phyloP scores from a whole-genome alignment of 2,888 invertebrate genomes.

The Drosophila nr. perissopoda region DNA sequence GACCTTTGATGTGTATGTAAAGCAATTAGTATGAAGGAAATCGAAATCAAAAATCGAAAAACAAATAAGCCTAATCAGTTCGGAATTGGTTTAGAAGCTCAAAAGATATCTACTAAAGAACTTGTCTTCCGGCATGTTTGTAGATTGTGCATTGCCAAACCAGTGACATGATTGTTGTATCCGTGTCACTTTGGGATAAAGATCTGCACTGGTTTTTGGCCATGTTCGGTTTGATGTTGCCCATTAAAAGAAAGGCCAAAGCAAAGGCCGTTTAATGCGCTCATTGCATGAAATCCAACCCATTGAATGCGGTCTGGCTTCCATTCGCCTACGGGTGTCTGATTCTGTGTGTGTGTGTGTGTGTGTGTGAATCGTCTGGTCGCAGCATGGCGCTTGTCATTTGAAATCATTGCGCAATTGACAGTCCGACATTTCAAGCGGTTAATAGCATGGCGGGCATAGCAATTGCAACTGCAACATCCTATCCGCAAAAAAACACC shows the following conservation, averaged over 20 bases:
- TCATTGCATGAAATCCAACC: conserved; percentile 65
- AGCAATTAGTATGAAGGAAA: neutral
- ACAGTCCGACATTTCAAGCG: conserved; percentile 61
- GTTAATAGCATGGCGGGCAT: conserved; percentile 54
- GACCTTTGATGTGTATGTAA: neutral
- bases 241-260: conserved; percentile 45
- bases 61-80: neutral
- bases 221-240: conserved; percentile 20
- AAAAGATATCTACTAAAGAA: neutral
- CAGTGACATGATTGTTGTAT: conserved; percentile 4
- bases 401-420: conserved; percentile 71
- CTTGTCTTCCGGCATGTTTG: neutral
- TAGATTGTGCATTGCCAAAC: neutral
- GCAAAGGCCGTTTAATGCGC: conserved; percentile 57
- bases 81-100: neutral
- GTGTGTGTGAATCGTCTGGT: neutral
- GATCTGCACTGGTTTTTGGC: conserved; percentile 34
- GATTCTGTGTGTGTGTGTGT: conserved; percentile 10
- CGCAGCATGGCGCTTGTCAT: conserved; percentile 55
- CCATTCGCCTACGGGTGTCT: conserved; percentile 11
- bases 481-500: conserved; percentile 7
- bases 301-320: conserved; percentile 50
- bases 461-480: conserved; percentile 39
- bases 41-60: neutral
- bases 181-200: conserved; percentile 9